phyloP scores from a whole-genome alignment of 2,888 invertebrate species.

The Lycocerus yunnanus region DNA sequence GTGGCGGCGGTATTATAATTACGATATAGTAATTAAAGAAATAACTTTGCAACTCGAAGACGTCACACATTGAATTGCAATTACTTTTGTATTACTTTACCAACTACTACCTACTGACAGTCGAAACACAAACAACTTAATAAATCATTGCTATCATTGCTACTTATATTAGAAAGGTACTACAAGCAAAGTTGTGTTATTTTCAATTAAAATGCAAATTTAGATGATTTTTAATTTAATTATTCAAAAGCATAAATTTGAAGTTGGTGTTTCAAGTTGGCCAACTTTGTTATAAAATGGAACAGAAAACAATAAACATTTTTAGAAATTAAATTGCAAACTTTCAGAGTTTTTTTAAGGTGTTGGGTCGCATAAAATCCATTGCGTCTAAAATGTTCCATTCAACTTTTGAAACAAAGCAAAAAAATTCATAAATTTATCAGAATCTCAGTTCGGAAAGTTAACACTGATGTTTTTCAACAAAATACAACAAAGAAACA shows the following conservation, averaged over 20 bases:
- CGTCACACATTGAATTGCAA: constrained; percentile 8
- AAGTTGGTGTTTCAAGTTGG: background rate
- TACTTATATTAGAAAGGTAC: background rate
- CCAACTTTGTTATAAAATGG: background rate
- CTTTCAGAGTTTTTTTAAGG: background rate
- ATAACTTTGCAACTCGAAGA: constrained; percentile 16
- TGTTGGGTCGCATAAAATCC: background rate
- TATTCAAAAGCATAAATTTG: background rate
- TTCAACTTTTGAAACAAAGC: too few relatives aligned
- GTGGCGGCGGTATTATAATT: constrained; percentile 17
- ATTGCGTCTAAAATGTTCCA: too few relatives aligned
- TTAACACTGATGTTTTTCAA: too few relatives aligned
- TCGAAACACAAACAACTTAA: background rate
- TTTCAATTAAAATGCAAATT: background rate
- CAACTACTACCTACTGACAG: background rate
- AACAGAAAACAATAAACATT: background rate
- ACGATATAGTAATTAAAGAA: constrained; percentile 23
- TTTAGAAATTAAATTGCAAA: background rate
- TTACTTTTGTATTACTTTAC: background rate
- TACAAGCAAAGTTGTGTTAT: background rate
- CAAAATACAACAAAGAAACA: too few relatives aligned
- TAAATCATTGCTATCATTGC: background rate
- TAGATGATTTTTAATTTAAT: background rate
- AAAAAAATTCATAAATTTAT: too few relatives aligned
- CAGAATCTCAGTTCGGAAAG: too few relatives aligned